Evolutionary conservation across 1,140 invertebrate genomes (phyloP).

Genomic region (Nixonia krombeini): DNA sequence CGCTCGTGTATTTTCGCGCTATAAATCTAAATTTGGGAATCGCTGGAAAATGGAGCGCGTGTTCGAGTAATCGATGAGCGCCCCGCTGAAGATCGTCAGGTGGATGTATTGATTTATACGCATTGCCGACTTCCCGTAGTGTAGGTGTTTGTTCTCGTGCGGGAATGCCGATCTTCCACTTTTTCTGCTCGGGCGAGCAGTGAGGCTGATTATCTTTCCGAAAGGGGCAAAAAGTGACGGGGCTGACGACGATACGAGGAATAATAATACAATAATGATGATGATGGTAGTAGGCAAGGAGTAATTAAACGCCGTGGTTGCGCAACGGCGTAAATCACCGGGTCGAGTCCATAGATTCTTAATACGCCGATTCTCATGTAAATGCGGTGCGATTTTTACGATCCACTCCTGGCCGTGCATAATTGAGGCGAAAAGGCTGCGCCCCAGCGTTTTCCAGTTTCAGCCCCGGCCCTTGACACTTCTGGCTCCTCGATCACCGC

Average conservation of each 20-base stretch:
- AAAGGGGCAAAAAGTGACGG: too few species aligned
- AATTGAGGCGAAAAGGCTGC: slow-evolving; percentile 27
- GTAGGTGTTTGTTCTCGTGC: slow-evolving; percentile 15
- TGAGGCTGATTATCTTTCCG: too few species aligned
- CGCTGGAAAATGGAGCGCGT: slow-evolving; percentile 44
- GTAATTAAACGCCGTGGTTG: too few species aligned
- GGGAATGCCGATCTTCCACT: neutral
- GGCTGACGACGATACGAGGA: too few species aligned
- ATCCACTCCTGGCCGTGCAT: slow-evolving; percentile 30
- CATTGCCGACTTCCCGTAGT: slow-evolving; percentile 34
- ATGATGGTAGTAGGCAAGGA: too few species aligned
- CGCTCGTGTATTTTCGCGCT: slow-evolving; percentile 28
- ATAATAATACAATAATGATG: too few species aligned
- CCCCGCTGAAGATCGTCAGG: slow-evolving; percentile 43
- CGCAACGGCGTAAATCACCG: too few species aligned
- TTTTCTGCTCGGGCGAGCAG: too few species aligned
- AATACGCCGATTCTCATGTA: slow-evolving; percentile 28
- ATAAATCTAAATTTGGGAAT: slow-evolving; percentile 43
- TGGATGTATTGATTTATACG: slow-evolving; percentile 48
- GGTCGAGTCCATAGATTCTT: slow-evolving; percentile 26
- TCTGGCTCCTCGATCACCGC: neutral
- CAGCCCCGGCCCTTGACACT: slow-evolving; percentile 20
- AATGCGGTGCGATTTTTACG: slow-evolving; percentile 27
- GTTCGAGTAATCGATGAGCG: slow-evolving; percentile 38
- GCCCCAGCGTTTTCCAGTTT: slow-evolving; percentile 24